These are phyloP conservation scores for Acrossocheilus wenchowensis DNA, from an alignment of 2,797 vertebrate genomes.

Conservation along the genomic window DNA sequence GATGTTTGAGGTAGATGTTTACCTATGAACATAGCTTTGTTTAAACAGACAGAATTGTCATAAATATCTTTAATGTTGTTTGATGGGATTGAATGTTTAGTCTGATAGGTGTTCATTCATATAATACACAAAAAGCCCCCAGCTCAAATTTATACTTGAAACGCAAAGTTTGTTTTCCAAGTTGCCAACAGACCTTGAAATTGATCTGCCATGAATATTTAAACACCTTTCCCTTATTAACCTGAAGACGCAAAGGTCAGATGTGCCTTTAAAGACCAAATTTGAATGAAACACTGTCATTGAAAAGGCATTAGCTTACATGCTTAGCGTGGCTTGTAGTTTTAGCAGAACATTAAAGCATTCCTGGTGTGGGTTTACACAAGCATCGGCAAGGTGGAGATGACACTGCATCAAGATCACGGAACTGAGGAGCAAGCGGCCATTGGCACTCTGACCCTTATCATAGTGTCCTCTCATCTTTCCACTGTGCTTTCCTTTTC, in stretches of 20 bases:
- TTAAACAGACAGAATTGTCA: background rate
- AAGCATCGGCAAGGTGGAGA: conserved; percentile 14
- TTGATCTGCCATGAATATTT: conserved; percentile 54
- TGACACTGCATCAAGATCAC: conserved; percentile 37
- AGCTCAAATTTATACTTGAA: conserved; percentile 13
- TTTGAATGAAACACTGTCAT: conserved; percentile 36
- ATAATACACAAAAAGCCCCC: background rate
- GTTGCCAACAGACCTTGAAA: conserved; percentile 46
- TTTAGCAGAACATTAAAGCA: conserved; percentile 36
- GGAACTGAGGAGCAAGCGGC: conserved; percentile 15
- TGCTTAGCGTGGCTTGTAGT: conserved; percentile 4
- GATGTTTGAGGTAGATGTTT: background rate
- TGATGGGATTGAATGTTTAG: background rate
- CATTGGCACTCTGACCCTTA: conserved; percentile 45
- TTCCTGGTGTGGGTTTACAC: conserved; percentile 46
- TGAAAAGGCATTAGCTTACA: conserved; percentile 33
- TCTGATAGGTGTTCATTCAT: background rate
- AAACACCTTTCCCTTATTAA: conserved; percentile 51
- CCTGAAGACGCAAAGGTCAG: conserved; percentile 39
- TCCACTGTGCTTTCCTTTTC: conserved; percentile 43
- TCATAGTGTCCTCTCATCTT: conserved; percentile 61
- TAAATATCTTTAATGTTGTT: background rate
- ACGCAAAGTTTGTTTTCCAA: background rate
- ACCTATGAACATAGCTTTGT: too few species aligned
- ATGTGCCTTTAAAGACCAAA: conserved; percentile 38